These are phyloP conservation scores for Tolypeutes matacus DNA, from an alignment of 2,797 vertebrate genomes.

Conservation along the genomic window DNA sequence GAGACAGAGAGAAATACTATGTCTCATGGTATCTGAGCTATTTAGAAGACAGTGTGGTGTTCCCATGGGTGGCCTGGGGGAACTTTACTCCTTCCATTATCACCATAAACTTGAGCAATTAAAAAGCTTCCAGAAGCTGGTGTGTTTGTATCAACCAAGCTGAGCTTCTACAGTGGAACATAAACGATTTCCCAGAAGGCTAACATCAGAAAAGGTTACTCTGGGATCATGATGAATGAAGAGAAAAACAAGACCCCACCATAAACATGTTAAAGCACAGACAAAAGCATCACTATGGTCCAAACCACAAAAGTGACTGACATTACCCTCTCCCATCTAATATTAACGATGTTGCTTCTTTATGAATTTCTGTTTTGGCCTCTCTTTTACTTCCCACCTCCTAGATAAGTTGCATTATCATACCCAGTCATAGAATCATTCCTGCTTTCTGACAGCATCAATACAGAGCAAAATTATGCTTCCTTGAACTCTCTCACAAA, in stretches of 20 bases:
- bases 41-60: neutral
- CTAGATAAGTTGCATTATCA: neutral
- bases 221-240: neutral
- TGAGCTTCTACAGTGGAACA: neutral
- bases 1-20: neutral
- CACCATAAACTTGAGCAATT: neutral
- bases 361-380: neutral
- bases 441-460: neutral
- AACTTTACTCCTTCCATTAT: neutral
- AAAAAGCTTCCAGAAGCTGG: neutral
- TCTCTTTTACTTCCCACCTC: neutral
- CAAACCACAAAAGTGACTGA: neutral
- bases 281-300: neutral
- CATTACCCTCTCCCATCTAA: neutral
- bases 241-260: neutral
- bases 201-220: neutral
- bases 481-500: neutral
- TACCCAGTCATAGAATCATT: neutral
- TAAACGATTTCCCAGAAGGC: neutral
- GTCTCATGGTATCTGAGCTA: neutral
- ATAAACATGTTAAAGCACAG: neutral
- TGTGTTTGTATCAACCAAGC: neutral
- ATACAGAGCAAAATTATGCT: neutral
- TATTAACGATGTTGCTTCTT: neutral
- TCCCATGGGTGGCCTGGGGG: accelerated